Base-by-base conservation (phyloP, 2,113 vertebrate species). In the Ardeotis arabs region DNA sequence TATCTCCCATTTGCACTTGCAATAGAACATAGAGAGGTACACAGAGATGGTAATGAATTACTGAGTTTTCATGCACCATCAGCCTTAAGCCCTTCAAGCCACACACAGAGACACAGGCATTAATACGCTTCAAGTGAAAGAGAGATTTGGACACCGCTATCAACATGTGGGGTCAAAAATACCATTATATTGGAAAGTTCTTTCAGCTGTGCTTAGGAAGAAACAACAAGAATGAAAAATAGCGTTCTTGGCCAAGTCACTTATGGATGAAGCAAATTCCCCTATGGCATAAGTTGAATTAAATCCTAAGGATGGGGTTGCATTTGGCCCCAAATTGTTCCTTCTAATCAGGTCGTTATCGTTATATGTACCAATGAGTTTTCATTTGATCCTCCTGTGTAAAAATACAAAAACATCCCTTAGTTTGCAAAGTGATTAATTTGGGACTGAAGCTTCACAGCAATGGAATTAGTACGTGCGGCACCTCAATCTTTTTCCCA, bases 91-190 rank as follows among this genome's bases (percentile, higher is more conserved):
- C 95, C 45, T 85, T 79, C 89, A 85, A 96, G 95, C 96, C 96
- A 87, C 94, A 82, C 91, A 84, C 82, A 69, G 7, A 89, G 82
- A 39, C 68, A 86, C 60, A 89, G 4, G 6, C 63, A 84, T 89
- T 80, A 86, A 62, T 73, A 47, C 90, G 67, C 87, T 97, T 97
- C 93, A 97, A 94, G 95, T 89, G 93, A 97, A 87, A 95, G 95
- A 97, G 92, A 93, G 95, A 94, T 96, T 97, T 98, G 97, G 98
- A 98, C 89, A 17, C 96, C 95, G 94, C 96, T 97, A 84, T 98
- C 79, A 74, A 95, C 97, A 94, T 96, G 96, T 93, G 97, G 96
- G 97, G 93, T 94, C 95, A 97, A 93, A 97, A 55, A 63, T 97
- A 95, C 91, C 82, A 67, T 95, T 97, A 90, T 84, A 96, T 93